Base-by-base conservation (phyloP, 2,113 vertebrate genomes). In the Okapia johnstoni region DNA sequence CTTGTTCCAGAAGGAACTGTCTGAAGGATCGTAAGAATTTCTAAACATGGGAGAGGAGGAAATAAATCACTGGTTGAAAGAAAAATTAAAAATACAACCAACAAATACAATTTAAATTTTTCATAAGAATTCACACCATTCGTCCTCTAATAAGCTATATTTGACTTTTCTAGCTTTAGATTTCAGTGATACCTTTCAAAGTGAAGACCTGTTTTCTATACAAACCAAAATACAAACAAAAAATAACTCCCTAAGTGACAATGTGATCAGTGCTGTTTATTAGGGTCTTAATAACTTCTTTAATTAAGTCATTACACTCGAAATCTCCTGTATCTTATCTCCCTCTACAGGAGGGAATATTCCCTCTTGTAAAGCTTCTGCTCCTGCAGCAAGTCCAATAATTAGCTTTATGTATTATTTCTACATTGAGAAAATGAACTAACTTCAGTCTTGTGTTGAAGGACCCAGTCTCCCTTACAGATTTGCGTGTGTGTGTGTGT, bases 1-100 rank as follows among this genome's bases (percentile, higher is more conserved):
- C 55, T 54, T 11, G 98, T 99, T 99, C 48, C 99, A 98, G 98
- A 98, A 95, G 98, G 98, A 99, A 99, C 98, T 12, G 98, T 99
- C 99, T 99, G 99, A 99, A 94, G 96, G 98, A 98, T 97, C 97
- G 7, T 30, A n/a, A n/a, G 21, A 15, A 60, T 88, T 66, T 70
- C 43, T 79, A 3, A 5, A 60, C 5, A 19, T 14, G 30, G 21
- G 21, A 40, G 30, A 77, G 54, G 46, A 13, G 11, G 7, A 66
- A 76, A 40, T n/a, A 33, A 57, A 57, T 55, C 36, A 85, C 9
- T 55, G 25, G 23, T 54, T 63, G 25, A 33, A 83, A 63, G 61
- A 88, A 46, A 48, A 0, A 0, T 30, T 5, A 17, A 30, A 30
- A 77, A 30, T 17, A 30, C 43, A 80, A 50, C 5, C 23, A 87